A percentile compares a stretch with the other conserved stretches of the same genome.
Evolutionary conservation across 2,888 invertebrate genomes (phyloP).

Genomic region (Prosapia bicincta): DNA sequence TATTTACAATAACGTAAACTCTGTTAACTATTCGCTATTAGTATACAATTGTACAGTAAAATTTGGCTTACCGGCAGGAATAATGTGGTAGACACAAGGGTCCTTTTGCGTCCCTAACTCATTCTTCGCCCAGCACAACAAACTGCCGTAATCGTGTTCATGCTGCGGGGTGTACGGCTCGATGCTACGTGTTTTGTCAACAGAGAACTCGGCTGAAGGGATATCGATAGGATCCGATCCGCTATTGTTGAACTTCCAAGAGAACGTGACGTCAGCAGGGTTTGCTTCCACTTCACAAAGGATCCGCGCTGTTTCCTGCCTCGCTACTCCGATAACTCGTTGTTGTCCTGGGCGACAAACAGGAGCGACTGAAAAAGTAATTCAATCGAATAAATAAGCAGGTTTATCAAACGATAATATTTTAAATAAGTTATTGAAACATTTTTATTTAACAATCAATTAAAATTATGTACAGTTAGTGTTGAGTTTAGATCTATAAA

Average conservation of each 20-base stretch:
- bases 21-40: no score
- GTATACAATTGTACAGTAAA: no score
- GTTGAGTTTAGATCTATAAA: no score
- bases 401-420: no score
- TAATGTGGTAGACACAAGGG: conserved; percentile 70
- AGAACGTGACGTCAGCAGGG: conserved; percentile 65
- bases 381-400: no score
- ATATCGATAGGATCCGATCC: conserved; percentile 64
- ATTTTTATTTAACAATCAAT: no score
- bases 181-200: conserved; percentile 60
- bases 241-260: conserved; percentile 67
- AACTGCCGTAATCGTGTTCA: conserved; percentile 69
- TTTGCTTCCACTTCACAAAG: conserved; percentile 70
- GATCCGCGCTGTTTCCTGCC: conserved; percentile 64
- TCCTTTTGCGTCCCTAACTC: conserved; percentile 67
- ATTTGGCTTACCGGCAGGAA: conserved; percentile 59
- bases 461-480: no score
- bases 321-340: conserved; percentile 66
- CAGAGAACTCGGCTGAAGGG: conserved; percentile 57
- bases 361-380: conserved; percentile 72
- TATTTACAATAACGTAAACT: no score
- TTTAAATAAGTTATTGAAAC: no score
- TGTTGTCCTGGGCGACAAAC: conserved; percentile 67
- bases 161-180: conserved; percentile 67
- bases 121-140: conserved; percentile 71